Evolutionary conservation across 1,140 invertebrate genomes (phyloP).

Genomic region (Diploscapter pachys): DNA sequence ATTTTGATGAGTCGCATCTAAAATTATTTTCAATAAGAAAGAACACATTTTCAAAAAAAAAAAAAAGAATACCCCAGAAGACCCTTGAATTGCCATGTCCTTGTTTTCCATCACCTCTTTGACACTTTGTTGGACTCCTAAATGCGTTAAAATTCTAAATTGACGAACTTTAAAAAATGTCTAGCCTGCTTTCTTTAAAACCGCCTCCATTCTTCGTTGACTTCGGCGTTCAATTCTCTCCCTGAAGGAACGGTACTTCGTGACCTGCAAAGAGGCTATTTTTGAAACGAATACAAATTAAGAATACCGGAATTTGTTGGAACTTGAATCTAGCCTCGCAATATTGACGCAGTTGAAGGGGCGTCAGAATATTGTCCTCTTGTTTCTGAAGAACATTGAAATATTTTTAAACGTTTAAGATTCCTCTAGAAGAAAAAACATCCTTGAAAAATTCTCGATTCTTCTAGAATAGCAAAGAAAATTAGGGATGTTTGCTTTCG

Average conservation of each 20-base stretch:
- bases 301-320: background rate
- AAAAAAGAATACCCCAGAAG: background rate
- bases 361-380: background rate
- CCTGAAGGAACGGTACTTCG: background rate
- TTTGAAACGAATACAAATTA: too few relatives aligned
- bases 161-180: background rate
- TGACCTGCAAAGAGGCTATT: background rate
- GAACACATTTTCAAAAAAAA: background rate
- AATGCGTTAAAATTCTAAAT: too few relatives aligned
- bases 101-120: background rate
- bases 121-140: background rate
- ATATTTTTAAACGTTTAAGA: too few relatives aligned
- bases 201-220: background rate
- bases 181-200: conserved; percentile 2
- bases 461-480: too few relatives aligned
- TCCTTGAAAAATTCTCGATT: too few relatives aligned
- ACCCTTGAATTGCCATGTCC: background rate
- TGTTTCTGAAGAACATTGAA: background rate
- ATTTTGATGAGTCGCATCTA: conserved; percentile 29
- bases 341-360: background rate
- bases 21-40: background rate
- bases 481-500: too few relatives aligned
- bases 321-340: background rate
- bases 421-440: too few relatives aligned
- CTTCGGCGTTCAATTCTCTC: background rate